These are phyloP conservation scores for Drosophila simulans DNA, from an alignment of 1,140 invertebrate genomes.

Conservation along the genomic window DNA sequence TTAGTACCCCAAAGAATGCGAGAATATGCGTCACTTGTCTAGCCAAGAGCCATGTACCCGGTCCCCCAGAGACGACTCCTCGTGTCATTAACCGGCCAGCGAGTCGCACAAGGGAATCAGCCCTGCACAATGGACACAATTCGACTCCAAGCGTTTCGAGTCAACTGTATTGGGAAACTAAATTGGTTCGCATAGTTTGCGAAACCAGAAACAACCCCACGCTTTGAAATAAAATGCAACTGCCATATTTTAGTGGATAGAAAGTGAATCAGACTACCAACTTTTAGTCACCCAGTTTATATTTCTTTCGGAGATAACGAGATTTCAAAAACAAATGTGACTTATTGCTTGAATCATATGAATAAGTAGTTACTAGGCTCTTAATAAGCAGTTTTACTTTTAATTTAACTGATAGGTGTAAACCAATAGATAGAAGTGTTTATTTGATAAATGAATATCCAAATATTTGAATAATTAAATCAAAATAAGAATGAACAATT, in stretches of 20 bases:
- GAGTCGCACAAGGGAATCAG: constrained; percentile 14
- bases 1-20: constrained; percentile 62
- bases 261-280: constrained; percentile 14
- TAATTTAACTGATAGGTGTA: too few species aligned
- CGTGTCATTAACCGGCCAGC: constrained; percentile 67
- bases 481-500: not conserved
- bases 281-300: not conserved
- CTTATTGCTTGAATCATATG: not conserved
- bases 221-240: constrained; percentile 1
- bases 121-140: constrained; percentile 36
- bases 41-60: constrained; percentile 36
- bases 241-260: not conserved
- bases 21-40: constrained; percentile 75
- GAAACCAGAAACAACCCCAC: not conserved
- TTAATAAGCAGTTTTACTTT: too few species aligned
- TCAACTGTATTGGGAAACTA: not conserved
- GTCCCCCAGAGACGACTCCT: constrained; percentile 27
- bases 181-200: not conserved
- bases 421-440: too few species aligned
- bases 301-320: not conserved
- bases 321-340: not conserved
- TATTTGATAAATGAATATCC: not conserved
- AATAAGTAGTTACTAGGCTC: too few species aligned
- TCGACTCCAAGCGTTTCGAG: constrained; percentile 3
- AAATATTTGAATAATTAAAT: constrained; percentile 15